A percentile compares a stretch with the other conserved stretches of the same genome.
phyloP scores from a whole-genome alignment of 1,140 invertebrate species.

The Magallana gigas region DNA sequence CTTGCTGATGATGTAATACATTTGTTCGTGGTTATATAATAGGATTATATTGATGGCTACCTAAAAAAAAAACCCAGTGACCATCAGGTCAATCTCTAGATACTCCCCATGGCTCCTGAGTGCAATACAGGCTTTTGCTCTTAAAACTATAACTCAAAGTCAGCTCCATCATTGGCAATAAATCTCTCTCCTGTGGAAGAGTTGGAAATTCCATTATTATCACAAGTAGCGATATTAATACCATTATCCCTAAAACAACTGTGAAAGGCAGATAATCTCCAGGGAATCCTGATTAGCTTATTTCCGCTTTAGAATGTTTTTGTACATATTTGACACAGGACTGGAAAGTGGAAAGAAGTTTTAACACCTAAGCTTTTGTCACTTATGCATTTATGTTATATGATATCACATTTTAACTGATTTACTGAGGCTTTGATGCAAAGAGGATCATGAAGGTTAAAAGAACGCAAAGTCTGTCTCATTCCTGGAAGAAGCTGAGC shows the following conservation, averaged over 20 bases:
- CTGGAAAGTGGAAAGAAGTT: no score
- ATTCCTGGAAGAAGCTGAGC: neutral
- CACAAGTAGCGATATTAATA: slow-evolving; percentile 1
- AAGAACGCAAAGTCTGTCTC: neutral
- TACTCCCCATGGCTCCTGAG: neutral
- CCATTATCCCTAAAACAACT: neutral
- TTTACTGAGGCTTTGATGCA: neutral
- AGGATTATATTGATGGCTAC: neutral
- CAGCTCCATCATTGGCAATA: neutral
- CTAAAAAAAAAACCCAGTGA: no score
- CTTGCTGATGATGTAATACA: neutral
- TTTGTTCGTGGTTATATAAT: neutral
- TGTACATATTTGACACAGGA: no score
- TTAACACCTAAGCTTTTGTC: no score
- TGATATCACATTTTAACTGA: neutral
- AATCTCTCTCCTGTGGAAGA: slow-evolving; percentile 11
- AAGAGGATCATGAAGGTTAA: slow-evolving; percentile 18
- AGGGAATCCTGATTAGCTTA: neutral
- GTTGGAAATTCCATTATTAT: neutral
- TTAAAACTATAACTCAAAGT: neutral
- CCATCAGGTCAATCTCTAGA: neutral
- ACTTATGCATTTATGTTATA: no score
- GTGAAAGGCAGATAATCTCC: neutral
- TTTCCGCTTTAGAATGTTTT: neutral
- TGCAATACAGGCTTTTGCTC: neutral